Evolutionary conservation across 1,140 invertebrate species (phyloP), one percentile per base, ranked within the genome.

Genomic region (Drosophila novamexicana): DNA sequence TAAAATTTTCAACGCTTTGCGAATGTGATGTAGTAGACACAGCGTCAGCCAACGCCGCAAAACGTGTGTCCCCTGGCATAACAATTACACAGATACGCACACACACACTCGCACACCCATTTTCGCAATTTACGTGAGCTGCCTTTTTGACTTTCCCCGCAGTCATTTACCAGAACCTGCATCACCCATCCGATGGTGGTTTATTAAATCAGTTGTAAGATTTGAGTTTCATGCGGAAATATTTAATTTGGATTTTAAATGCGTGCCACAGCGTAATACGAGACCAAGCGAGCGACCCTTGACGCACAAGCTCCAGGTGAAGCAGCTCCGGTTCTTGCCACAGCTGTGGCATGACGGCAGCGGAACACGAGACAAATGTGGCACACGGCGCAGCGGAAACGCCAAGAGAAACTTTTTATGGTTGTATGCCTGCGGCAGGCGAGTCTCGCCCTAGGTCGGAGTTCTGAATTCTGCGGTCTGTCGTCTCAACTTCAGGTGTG

Each of bases 221-320:
- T 89, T 88, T 88, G 73, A 77, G 83, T 83, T 88, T 88, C 83
- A 88, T 88, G 83, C 83, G 83, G 83, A 88, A 88, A 88, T 88
- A 88, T 88, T 88, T 88, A 88, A 88, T 88, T 88, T 88, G 83
- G 83, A 88, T 88, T 88, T 88, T 89, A 88, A 88, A 83, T 88
- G 83, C 84, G 83, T 88, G 83, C 79, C 84, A 49, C 50, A 66
- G 69, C 81, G 83, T 83, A 75, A 88, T 83, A 52, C 64, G 72
- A 86, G 62, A 69, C 69, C 79, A 75, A 47, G 34, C 58, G 7
- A 42, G 44, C 63, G 82, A 89, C 79, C 57, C 83, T 80, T 77
- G 69, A 70, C 75, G 67, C 63, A 63, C 53, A 66, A 52, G 47
- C 66, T 18, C 8, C 22, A 22, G 12, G 45, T 12, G 16, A 67